Percentiles rank a stretch among this genome's conserved stretches.
These are phyloP conservation scores for Scelioninae gen. 2 DNA, from an alignment of 2,888 invertebrate genomes.

Conservation along the genomic window DNA sequence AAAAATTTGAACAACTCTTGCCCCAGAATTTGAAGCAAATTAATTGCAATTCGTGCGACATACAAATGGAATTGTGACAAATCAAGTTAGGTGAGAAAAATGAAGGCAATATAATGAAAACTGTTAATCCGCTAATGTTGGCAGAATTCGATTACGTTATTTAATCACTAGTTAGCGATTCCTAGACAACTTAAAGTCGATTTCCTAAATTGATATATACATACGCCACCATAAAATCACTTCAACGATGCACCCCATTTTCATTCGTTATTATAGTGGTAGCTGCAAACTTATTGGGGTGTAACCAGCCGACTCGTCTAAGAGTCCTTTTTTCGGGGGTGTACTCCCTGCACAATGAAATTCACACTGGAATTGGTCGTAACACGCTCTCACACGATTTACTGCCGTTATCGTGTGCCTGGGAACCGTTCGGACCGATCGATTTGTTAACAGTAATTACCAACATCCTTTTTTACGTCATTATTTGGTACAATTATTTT, in stretches of 20 bases:
- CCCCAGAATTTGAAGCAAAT: too few species aligned
- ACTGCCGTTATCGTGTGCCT: conserved; percentile 69
- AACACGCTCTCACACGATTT: conserved; percentile 73
- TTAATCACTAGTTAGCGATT: conserved; percentile 45
- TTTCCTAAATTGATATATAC: conserved; percentile 63
- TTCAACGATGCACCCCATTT: conserved; percentile 62
- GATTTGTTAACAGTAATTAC: conserved; percentile 68
- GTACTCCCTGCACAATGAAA: conserved; percentile 68
- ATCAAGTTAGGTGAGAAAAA: too few species aligned
- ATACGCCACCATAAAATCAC: conserved; percentile 71
- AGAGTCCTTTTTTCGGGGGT: conserved; percentile 63
- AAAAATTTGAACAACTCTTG: too few species aligned
- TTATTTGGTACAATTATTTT: too few species aligned
- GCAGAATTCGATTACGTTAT: conserved; percentile 32
- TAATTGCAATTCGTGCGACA: too few species aligned
- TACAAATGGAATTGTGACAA: too few species aligned
- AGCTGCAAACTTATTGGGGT: conserved; percentile 55
- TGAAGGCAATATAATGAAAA: conserved; percentile 1
- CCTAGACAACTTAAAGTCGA: conserved; percentile 29
- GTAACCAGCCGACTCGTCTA: conserved; percentile 39
- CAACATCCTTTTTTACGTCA: conserved; percentile 18
- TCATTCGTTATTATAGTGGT: conserved; percentile 52
- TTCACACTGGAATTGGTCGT: conserved; percentile 73
- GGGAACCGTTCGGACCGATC: conserved; percentile 73
- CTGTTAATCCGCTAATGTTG: conserved; percentile 17